Percentiles rank a stretch among this genome's conserved stretches.
phyloP scores from a whole-genome alignment of 2,113 vertebrate genomes.

The Poeciliopsis turrubarensis region DNA sequence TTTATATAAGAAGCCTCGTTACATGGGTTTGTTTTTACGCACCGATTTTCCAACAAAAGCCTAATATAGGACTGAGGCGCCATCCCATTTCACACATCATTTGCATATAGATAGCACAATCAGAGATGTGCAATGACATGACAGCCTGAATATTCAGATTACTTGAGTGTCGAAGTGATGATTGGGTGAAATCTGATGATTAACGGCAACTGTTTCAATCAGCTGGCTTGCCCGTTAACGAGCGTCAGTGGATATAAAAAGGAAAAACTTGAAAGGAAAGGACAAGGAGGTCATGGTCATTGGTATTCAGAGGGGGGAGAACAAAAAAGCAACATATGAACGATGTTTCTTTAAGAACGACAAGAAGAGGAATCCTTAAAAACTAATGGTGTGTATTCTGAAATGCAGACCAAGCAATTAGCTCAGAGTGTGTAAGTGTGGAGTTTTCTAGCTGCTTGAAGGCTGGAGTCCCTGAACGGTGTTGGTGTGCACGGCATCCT shows the following conservation, averaged over 20 bases:
- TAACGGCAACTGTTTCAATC: slow-evolving; percentile 48
- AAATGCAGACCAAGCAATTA: slow-evolving; percentile 42
- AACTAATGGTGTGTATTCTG: slow-evolving; percentile 42
- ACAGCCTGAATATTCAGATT: slow-evolving; percentile 46
- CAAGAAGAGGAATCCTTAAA: slow-evolving; percentile 25
- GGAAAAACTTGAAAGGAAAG: slow-evolving; percentile 21
- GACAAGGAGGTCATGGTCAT: slow-evolving; percentile 34
- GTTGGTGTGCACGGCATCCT: slow-evolving; percentile 56
- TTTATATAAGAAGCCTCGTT: slow-evolving; percentile 5
- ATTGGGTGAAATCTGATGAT: slow-evolving; percentile 54
- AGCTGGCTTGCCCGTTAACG: slow-evolving; percentile 23
- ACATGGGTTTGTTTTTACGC: slow-evolving; percentile 10
- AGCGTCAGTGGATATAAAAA: slow-evolving; percentile 40
- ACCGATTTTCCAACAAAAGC: slow-evolving; percentile 23
- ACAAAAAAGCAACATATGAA: neutral
- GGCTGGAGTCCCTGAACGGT: slow-evolving; percentile 39
- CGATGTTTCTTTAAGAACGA: slow-evolving; percentile 14
- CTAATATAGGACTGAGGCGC: slow-evolving; percentile 6
- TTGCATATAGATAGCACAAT: slow-evolving; percentile 71
- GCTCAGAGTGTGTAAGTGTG: slow-evolving; percentile 44
- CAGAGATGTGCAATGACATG: slow-evolving; percentile 36
- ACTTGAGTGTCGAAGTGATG: slow-evolving; percentile 41
- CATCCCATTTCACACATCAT: slow-evolving; percentile 27
- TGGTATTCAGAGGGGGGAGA: slow-evolving; percentile 29
- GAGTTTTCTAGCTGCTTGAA: slow-evolving; percentile 49